phyloP scores from a whole-genome alignment of 2,888 invertebrate species.

The Neoaliturus tenellus region DNA sequence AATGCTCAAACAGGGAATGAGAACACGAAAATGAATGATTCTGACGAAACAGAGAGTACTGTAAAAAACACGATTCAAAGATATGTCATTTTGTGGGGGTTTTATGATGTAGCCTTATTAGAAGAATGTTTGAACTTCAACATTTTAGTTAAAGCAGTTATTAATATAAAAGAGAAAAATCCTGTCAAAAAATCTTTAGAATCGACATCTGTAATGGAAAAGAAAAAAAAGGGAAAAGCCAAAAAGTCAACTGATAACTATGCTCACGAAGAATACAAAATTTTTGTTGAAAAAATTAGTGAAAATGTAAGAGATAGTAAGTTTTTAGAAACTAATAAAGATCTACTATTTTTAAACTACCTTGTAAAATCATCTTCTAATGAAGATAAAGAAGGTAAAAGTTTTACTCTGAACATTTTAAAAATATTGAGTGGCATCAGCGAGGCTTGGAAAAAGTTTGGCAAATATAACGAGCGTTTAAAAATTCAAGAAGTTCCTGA shows the following conservation, averaged over 20 bases:
- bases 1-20: not conserved
- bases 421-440: not conserved
- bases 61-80: not conserved
- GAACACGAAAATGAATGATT: not conserved
- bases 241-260: not conserved
- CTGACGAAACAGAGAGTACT: not conserved
- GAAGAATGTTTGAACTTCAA: not conserved
- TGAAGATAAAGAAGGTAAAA: not conserved
- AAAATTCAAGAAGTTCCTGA: slow-evolving; percentile 17
- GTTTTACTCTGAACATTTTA: not conserved
- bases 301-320: not conserved
- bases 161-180: not conserved
- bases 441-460: slow-evolving; percentile 2
- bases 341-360: slow-evolving; percentile 6
- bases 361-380: not conserved
- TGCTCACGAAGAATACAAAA: not conserved
- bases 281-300: not conserved
- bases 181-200: not conserved
- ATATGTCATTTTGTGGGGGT: slow-evolving; percentile 14
- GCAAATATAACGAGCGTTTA: not conserved
- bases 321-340: slow-evolving; percentile 11
- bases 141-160: not conserved
- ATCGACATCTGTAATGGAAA: not conserved
- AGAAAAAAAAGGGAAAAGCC: not conserved
- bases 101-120: not conserved